phyloP scores from a whole-genome alignment of 2,888 invertebrate genomes.

The Seira musarum region DNA sequence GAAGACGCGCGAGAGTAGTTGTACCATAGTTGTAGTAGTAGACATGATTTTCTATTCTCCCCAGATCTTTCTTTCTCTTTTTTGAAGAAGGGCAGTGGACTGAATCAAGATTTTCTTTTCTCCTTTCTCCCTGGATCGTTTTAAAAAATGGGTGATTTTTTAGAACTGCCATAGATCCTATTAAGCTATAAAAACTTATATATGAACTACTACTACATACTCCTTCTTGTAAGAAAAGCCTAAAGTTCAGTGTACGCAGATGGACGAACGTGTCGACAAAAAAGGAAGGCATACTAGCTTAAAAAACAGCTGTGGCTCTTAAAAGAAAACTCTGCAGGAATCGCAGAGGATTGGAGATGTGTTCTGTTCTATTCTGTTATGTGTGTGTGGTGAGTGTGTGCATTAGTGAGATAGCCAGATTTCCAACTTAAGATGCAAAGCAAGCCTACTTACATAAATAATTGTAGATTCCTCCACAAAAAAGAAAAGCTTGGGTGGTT shows the following conservation, averaged over 20 bases:
- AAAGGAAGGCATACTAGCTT: not conserved
- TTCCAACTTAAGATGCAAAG: conserved; percentile 26
- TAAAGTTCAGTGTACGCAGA: conserved; percentile 32
- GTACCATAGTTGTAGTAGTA: not conserved
- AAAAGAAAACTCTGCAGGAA: too few relatives aligned
- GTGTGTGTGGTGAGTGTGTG: not conserved
- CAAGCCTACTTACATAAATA: conserved; percentile 23
- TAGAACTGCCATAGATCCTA: conserved; percentile 3
- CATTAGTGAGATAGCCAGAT: conserved; percentile 19
- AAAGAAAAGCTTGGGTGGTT: too few relatives aligned
- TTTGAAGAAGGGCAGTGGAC: conserved; percentile 27
- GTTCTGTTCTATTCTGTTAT: not conserved
- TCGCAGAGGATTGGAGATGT: not conserved
- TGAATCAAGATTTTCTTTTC: conserved; percentile 41
- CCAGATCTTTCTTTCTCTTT: conserved; percentile 39
- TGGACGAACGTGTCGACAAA: conserved; percentile 54
- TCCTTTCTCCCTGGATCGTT: conserved; percentile 10
- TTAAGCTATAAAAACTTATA: not conserved
- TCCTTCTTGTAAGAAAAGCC: too few relatives aligned
- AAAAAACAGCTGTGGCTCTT: conserved; percentile 38
- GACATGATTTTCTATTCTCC: conserved; percentile 54
- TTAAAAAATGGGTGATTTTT: conserved; percentile 21
- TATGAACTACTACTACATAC: too few relatives aligned
- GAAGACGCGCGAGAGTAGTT: too few relatives aligned
- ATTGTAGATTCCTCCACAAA: conserved; percentile 15